Base-by-base conservation (phyloP, 2,113 vertebrate species). In the Leiothrix lutea region DNA sequence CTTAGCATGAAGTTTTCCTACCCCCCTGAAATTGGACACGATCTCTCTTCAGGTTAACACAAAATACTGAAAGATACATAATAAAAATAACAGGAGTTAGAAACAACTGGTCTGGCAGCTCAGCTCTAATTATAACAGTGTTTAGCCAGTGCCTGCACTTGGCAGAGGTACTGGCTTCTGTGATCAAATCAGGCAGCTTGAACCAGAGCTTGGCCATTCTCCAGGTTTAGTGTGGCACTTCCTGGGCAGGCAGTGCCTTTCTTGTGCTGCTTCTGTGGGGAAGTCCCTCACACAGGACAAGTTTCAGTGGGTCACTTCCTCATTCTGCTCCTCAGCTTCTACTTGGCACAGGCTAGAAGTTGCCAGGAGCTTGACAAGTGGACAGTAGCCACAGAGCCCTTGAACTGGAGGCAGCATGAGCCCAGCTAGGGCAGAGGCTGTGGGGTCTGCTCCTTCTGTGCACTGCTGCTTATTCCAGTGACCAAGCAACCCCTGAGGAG, bases 291-390 rank as follows among this genome's bases (percentile, higher is more conserved):
- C 31, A 31, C 13, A 48, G 23, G 57, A 50, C 53, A 67, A 58
- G 18, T 88, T 88, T 85, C 48, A 79, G 81, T 29, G 18, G 40
- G 42, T 86, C 45, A 48, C n/a, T 94, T 95, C 80, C 80, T 83
- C 38, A 47, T 88, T 66, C 77, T 80, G 50, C 35, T 80, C 19
- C 75, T 92, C 50, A 80, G 50, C 50, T 91, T 92, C 31, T 73
- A 21, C 14, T 87, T 67, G 23, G 23, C 40, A 67, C 9, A 54
- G 38, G 24, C 82, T 69, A 33, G 40, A 83, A 84, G 38, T 53
- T 53, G 48, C 22, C 58, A 60, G 0, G 1, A 80, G 31, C 40
- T 40, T 82, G 75, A 38, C 66, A 77, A 40, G 0, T 21, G 36
- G 36, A n/a, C 53, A 40, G 53, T 22, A 56, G 67, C 65, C 24